Percentiles rank a stretch among this genome's conserved stretches.
phyloP scores from a whole-genome alignment of 2,113 vertebrate genomes.

The Lepisosteus osseus region DNA sequence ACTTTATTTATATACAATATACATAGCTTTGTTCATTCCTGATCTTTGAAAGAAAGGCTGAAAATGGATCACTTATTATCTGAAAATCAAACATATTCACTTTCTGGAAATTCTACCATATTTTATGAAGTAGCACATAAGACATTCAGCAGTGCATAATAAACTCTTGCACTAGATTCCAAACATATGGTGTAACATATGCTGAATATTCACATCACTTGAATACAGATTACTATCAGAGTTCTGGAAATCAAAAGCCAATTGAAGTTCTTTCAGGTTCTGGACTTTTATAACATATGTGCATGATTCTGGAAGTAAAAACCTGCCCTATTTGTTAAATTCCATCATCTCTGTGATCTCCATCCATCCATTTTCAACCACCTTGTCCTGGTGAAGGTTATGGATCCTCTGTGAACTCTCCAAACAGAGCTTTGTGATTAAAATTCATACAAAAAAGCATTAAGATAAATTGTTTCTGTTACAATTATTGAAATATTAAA shows the following conservation, averaged over 20 bases:
- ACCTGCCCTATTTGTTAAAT: conserved; percentile 11
- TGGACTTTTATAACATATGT: neutral
- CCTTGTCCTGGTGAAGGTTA: too few species aligned
- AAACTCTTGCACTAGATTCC: conserved; percentile 32
- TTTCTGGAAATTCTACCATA: conserved; percentile 5
- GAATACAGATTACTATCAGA: conserved; percentile 47
- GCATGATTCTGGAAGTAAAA: conserved; percentile 17
- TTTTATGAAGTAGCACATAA: conserved; percentile 25
- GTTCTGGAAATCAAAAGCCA: conserved; percentile 31
- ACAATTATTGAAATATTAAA: too few species aligned
- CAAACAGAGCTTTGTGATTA: too few species aligned
- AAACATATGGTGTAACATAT: conserved; percentile 53
- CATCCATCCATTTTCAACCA: too few species aligned
- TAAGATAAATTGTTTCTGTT: too few species aligned
- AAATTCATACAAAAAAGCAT: too few species aligned
- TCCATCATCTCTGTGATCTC: too few species aligned
- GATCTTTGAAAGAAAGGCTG: too few species aligned
- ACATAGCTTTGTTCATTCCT: too few species aligned
- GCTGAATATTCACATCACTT: conserved; percentile 34
- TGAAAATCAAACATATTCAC: conserved; percentile 6
- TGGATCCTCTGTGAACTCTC: too few species aligned
- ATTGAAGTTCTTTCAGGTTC: neutral
- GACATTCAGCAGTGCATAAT: conserved; percentile 30
- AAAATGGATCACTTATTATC: neutral
- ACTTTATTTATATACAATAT: too few species aligned